Percentiles rank a stretch among this genome's conserved stretches.
Conservation (phyloP, 35 echinoderm and acorn worm genomes). For the Nesometra sesokonis region DNA sequence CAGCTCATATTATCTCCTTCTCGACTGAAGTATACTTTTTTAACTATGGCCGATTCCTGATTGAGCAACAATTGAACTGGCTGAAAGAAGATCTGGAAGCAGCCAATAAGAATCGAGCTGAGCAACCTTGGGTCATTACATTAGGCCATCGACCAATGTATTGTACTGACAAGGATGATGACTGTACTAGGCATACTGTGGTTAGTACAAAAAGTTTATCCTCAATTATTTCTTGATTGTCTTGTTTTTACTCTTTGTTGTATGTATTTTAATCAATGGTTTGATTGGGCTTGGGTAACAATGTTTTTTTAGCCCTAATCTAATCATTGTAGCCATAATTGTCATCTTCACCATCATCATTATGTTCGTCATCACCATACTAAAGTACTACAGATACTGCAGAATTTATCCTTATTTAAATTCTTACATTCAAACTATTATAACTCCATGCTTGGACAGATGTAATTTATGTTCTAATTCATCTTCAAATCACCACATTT, state of each 20-base stretch:
- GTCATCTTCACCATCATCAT: too few relatives aligned
- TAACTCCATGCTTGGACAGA: too few relatives aligned
- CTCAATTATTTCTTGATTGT: too few relatives aligned
- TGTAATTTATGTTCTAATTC: too few relatives aligned
- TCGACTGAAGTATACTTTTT: slow-evolving; percentile 64
- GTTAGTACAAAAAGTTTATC: slow-evolving; percentile 32
- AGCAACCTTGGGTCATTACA: slow-evolving; percentile 90
- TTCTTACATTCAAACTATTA: too few relatives aligned
- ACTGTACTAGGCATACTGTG: slow-evolving; percentile 25
- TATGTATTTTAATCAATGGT: not conserved
- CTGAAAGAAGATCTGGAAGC: slow-evolving; percentile 56
- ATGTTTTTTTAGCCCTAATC: too few relatives aligned
- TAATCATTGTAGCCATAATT: too few relatives aligned
- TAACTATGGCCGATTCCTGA: slow-evolving; percentile 28
- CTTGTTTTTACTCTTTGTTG: not conserved
- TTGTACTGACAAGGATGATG: slow-evolving; percentile 63
- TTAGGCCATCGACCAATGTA: slow-evolving; percentile 90
- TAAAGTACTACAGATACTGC: too few relatives aligned
- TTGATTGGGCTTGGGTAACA: too few relatives aligned
- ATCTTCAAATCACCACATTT: too few relatives aligned
- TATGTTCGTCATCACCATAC: too few relatives aligned
- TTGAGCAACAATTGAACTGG: slow-evolving; percentile 58
- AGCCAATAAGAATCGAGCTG: slow-evolving; percentile 43
- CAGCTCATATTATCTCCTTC: slow-evolving; percentile 64
- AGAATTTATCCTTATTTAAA: too few relatives aligned